These are phyloP conservation scores for Solenopsis fugax DNA, from an alignment of 1,140 invertebrate genomes.

Conservation along the genomic window DNA sequence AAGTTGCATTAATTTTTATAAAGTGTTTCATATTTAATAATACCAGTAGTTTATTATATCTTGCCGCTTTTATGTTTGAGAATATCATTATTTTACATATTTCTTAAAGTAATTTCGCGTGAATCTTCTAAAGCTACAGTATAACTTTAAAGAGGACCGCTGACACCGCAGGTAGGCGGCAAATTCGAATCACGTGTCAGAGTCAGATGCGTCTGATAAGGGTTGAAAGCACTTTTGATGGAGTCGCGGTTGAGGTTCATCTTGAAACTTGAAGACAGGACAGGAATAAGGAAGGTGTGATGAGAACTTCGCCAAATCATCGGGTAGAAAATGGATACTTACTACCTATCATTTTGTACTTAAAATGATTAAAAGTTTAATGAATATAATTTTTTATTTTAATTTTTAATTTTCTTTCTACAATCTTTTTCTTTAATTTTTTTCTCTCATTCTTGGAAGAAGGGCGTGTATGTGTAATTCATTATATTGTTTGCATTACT, in stretches of 20 bases:
- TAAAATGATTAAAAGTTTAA: neutral
- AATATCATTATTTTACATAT: slow-evolving; percentile 30
- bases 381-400: neutral
- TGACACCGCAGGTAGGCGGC: slow-evolving; percentile 41
- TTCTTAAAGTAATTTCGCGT: slow-evolving; percentile 12
- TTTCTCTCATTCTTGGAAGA: neutral
- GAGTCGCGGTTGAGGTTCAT: slow-evolving; percentile 44
- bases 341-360: neutral
- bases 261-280: slow-evolving; percentile 63
- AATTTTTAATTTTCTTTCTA: neutral
- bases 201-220: slow-evolving; percentile 73
- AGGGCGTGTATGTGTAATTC: neutral
- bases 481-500: neutral
- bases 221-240: slow-evolving; percentile 70
- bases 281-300: slow-evolving; percentile 23
- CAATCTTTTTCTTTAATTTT: neutral
- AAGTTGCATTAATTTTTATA: neutral
- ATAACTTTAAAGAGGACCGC: slow-evolving; percentile 63
- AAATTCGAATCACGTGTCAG: slow-evolving; percentile 75
- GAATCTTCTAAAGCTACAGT: slow-evolving; percentile 55
- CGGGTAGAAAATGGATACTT: neutral
- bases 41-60: neutral
- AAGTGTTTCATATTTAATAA: neutral
- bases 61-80: neutral
- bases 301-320: slow-evolving; percentile 36